Percentiles rank a stretch among this genome's conserved stretches.
Conservation (phyloP, 2,888 invertebrate species). For the Eristalis intricaria region DNA sequence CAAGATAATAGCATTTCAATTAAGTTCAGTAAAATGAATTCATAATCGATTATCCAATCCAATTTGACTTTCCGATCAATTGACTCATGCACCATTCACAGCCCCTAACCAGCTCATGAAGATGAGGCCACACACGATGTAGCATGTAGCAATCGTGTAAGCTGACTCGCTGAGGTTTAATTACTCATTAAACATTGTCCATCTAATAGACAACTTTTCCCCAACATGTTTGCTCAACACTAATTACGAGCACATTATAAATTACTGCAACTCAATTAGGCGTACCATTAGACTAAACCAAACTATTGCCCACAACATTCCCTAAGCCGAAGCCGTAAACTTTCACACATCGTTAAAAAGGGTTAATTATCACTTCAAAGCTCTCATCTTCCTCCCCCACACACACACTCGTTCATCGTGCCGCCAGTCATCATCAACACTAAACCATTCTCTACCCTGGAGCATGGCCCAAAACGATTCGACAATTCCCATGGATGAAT, state of each 20-base stretch:
- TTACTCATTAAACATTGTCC: constrained; percentile 15
- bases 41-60: not conserved
- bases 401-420: not conserved
- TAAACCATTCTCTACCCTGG: constrained; percentile 22
- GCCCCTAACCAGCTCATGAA: not conserved
- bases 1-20: not conserved
- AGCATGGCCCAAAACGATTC: constrained; percentile 38
- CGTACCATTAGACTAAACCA: constrained; percentile 60
- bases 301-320: constrained; percentile 64
- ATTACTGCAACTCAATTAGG: constrained; percentile 55
- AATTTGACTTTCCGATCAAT: not conserved
- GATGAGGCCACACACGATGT: not conserved
- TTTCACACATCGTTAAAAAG: constrained; percentile 70
- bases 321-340: constrained; percentile 66
- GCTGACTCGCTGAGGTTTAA: not conserved
- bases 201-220: constrained; percentile 22
- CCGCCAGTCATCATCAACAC: constrained; percentile 26
- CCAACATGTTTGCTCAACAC: constrained; percentile 40
- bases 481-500: constrained; percentile 23
- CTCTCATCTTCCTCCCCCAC: not conserved
- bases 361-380: constrained; percentile 70
- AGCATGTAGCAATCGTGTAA: not conserved
- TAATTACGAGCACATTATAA: constrained; percentile 54
- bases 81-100: not conserved
- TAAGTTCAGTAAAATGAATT: not conserved